Evolutionary conservation across 1,140 invertebrate species (phyloP).

Genomic region (Sitobion miscanthi): DNA sequence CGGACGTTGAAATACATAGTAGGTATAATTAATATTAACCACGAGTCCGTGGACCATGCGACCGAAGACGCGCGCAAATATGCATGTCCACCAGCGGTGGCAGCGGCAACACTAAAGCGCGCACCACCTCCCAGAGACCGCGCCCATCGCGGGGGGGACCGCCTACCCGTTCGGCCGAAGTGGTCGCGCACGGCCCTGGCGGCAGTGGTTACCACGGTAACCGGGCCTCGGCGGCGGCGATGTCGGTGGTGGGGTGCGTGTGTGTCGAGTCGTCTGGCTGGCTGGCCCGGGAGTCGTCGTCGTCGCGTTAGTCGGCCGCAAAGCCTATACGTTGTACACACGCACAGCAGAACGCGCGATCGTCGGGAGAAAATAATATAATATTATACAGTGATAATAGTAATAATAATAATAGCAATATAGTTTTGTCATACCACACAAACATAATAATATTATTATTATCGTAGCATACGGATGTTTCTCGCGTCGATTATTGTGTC

Average conservation of each 20-base stretch:
- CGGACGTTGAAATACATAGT: not conserved
- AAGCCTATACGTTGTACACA: not conserved
- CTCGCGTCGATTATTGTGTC: not conserved
- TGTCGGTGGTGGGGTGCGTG: not conserved
- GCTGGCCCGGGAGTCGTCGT: not conserved
- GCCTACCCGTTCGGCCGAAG: not conserved
- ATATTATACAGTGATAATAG: not conserved
- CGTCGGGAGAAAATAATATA: not conserved
- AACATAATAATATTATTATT: not conserved
- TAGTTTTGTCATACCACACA: not conserved
- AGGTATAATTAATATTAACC: not conserved
- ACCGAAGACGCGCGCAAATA: not conserved
- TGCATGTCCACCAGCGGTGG: not conserved
- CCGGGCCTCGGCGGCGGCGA: not conserved
- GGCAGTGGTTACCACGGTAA: not conserved
- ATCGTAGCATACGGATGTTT: not conserved
- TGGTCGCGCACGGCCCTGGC: not conserved
- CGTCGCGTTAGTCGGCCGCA: conserved; percentile 47
- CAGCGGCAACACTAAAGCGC: not conserved
- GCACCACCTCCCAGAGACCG: conserved; percentile 23
- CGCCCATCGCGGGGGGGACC: conserved; percentile 15
- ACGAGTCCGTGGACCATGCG: not conserved
- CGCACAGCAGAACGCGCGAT: not conserved
- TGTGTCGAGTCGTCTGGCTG: conserved; percentile 16
- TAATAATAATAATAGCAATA: not conserved